A percentile compares a stretch with the other conserved stretches of the same genome.
These are phyloP conservation scores for Magallana ariakensis DNA, from an alignment of 1,140 invertebrate species.

Conservation along the genomic window DNA sequence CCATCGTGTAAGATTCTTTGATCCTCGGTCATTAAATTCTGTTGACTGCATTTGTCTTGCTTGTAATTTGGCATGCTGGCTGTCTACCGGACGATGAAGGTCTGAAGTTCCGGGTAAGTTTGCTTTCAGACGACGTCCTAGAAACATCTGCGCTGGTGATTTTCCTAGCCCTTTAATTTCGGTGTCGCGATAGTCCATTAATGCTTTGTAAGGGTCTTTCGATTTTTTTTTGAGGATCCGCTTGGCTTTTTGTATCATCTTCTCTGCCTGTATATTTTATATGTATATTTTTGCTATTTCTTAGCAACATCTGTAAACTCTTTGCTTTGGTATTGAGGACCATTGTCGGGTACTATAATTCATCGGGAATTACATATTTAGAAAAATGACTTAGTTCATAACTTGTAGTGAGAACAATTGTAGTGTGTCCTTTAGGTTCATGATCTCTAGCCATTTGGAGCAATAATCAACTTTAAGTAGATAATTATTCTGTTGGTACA, in stretches of 20 bases:
- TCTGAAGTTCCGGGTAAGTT: not conserved
- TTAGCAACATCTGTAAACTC: conserved; percentile 78
- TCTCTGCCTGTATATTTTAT: conserved; percentile 70
- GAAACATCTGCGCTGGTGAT: conserved; percentile 1
- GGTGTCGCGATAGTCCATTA: conserved; percentile 18
- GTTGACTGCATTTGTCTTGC: not conserved
- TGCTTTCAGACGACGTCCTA: too few relatives aligned
- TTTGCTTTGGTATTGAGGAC: conserved; percentile 75
- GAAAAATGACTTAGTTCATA: not conserved
- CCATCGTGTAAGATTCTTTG: not conserved
- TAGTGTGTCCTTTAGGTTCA: conserved; percentile 28
- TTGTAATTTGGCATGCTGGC: not conserved
- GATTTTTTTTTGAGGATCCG: not conserved
- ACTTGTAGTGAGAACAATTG: not conserved
- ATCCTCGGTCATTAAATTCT: not conserved
- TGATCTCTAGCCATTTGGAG: conserved; percentile 55
- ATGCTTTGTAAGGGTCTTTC: conserved; percentile 34
- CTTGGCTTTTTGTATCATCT: conserved; percentile 1
- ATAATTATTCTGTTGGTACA: not conserved
- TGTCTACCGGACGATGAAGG: not conserved
- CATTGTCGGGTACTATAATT: conserved; percentile 76
- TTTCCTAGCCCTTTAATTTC: not conserved
- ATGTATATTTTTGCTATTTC: too few relatives aligned
- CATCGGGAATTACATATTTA: conserved; percentile 36
- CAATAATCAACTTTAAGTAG: conserved; percentile 54